A percentile compares a stretch with the other conserved stretches of the same genome.
phyloP scores from a whole-genome alignment of 92 coral and sea anemone genomes.

The Pocillopora meandrina region DNA sequence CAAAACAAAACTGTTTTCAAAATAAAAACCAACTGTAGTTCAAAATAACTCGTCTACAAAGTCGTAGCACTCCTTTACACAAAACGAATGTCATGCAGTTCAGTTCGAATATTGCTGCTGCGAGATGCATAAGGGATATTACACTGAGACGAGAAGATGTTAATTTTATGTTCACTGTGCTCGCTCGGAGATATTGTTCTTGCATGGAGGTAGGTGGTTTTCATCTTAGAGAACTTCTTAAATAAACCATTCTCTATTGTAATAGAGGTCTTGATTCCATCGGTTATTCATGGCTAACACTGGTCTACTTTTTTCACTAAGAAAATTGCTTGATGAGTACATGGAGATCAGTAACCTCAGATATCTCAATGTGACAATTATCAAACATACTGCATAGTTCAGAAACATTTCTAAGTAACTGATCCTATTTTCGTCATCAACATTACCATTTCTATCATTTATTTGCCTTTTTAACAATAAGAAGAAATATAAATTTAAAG shows the following conservation, averaged over 20 bases:
- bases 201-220: constrained; percentile 22
- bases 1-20: no score
- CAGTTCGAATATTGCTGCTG: no score
- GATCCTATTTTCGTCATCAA: neutral
- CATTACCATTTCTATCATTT: no score
- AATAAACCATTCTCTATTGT: neutral
- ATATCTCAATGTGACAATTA: neutral
- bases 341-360: constrained; percentile 10
- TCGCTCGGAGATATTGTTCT: neutral
- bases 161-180: no score
- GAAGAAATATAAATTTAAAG: no score
- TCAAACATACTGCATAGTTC: constrained; percentile 12
- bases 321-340: neutral
- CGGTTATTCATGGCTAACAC: neutral
- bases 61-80: no score
- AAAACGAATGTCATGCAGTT: no score
- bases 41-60: no score
- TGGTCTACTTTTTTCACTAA: neutral
- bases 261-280: neutral
- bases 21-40: no score
- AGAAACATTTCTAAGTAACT: neutral
- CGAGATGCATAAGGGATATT: no score
- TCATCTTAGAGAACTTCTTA: neutral
- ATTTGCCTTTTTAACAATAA: no score
- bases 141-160: no score